Evolutionary conservation across 2,113 vertebrate species (phyloP), one percentile per base, ranked within the genome.

Genomic region (Xiphophorus hellerii): DNA sequence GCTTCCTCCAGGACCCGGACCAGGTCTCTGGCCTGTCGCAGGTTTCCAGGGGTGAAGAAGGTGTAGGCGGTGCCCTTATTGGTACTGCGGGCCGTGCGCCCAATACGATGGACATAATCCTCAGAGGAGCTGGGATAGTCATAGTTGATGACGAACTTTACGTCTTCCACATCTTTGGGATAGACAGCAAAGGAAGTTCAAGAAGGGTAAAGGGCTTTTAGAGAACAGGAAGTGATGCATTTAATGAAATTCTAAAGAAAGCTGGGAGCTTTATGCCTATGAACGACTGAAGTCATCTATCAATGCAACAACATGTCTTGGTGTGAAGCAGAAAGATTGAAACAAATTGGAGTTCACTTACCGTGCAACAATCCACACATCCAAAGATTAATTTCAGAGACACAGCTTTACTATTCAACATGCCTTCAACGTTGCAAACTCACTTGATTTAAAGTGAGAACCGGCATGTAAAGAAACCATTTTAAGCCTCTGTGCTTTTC

Each of bases 121-220:
- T 99, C 98, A 0, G 98, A 99, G 83, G 96, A 98, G 94, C 95
- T 98, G 76, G 98, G 98, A 92, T 98, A 99, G 94, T 99, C 98
- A 90, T 99, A 99, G 95, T 99, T 99, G 96, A 99, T 99, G 94
- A 99, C 98, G 91, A 99, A 99, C 94, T 99, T 99, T 89, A 99
- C 93, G 66, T 99, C 98, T 92, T 99, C 97, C 95, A 99, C 98
- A 0, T 99, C 98, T 98, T 95, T 83, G 22, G 66, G 85, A 44
- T 35, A 62, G 51, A 51, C n/a, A 81, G 51, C 74, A 76, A 58
- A 42, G 42, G 65, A 6, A 5, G 74, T 71, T 48, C 78, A 37
- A 74, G 27, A 28, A 22, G 14, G 29, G 44, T 2, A 58, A 28
- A 61, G 62, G 30, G 35, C 31, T 71, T 77, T 15, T 42, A 11